Conservation (phyloP, 1,140 invertebrate species). For the Dendroctonus ponderosae region DNA sequence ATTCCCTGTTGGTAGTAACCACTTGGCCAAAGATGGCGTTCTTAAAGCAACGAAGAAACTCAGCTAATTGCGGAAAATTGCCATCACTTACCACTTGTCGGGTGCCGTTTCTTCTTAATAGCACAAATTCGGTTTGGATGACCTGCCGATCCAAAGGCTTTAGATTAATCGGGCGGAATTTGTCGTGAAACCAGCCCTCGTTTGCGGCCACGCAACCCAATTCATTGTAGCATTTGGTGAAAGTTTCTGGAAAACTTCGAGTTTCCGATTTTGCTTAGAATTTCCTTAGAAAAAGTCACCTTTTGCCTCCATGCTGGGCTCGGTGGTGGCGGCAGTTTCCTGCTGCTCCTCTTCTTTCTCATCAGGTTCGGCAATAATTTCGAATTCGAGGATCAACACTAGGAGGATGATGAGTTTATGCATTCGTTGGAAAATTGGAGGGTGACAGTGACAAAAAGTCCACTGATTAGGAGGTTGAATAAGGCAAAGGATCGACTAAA, state of each 20-base stretch:
- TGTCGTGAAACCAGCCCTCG: constrained; percentile 44
- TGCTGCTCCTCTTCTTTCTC: constrained; percentile 1
- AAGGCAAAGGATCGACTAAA: too few relatives aligned
- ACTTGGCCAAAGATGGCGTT: constrained; percentile 15
- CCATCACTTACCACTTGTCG: not conserved
- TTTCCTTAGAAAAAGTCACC: not conserved
- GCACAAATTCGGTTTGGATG: constrained; percentile 46
- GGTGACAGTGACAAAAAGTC: too few relatives aligned
- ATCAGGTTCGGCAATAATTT: constrained; percentile 4
- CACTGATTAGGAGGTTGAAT: too few relatives aligned
- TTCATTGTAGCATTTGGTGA: constrained; percentile 43
- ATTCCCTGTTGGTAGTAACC: constrained; percentile 32
- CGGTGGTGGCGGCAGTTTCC: not conserved
- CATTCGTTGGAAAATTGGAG: not conserved
- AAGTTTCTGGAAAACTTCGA: constrained; percentile 36
- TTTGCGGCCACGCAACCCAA: constrained; percentile 45
- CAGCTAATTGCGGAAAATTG: not conserved
- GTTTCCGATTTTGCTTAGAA: not conserved
- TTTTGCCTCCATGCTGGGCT: not conserved
- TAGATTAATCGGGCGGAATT: constrained; percentile 44
- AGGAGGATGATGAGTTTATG: not conserved
- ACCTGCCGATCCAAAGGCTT: constrained; percentile 44
- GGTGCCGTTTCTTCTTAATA: constrained; percentile 31
- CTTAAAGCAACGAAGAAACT: not conserved
- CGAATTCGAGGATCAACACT: constrained; percentile 3